Evolutionary conservation across 1,140 invertebrate genomes (phyloP).

Genomic region (Lepidurus arcticus): DNA sequence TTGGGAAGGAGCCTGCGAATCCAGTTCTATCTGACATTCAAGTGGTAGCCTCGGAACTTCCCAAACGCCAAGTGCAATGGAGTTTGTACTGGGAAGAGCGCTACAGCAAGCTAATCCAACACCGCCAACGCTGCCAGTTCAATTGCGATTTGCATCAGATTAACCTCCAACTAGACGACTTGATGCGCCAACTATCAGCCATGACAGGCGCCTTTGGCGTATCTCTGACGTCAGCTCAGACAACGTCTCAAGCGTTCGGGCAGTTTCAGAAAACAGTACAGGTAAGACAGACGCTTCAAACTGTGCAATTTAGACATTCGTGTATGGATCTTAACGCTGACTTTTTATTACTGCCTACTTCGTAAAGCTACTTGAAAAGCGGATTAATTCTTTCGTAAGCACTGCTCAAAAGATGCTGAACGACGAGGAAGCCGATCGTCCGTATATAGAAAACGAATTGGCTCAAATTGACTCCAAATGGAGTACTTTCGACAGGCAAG

Average conservation of each 20-base stretch:
- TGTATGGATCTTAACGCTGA: background rate
- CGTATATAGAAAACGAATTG: conserved; percentile 57
- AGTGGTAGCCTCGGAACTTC: conserved; percentile 58
- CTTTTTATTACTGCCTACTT: conserved; percentile 43
- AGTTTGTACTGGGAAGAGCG: conserved; percentile 56
- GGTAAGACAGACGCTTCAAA: conserved; percentile 48
- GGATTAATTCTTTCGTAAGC: conserved; percentile 65
- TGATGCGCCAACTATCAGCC: conserved; percentile 56
- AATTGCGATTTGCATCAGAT: conserved; percentile 65
- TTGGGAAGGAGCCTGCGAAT: conserved; percentile 59
- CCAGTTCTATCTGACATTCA: conserved; percentile 62
- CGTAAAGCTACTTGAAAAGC: conserved; percentile 59
- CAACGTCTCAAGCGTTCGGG: conserved; percentile 62
- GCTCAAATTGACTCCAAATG: conserved; percentile 62
- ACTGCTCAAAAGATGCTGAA: conserved; percentile 59
- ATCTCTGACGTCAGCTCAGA: conserved; percentile 60
- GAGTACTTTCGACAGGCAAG: conserved; percentile 62
- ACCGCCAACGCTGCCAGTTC: conserved; percentile 62
- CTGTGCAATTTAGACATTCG: background rate
- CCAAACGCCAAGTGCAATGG: conserved; percentile 48
- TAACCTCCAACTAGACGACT: conserved; percentile 61
- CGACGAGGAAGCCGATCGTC: conserved; percentile 41
- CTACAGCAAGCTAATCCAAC: conserved; percentile 56
- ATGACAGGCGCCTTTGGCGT: conserved; percentile 65
- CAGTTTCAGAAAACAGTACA: conserved; percentile 74